Percentiles rank a stretch among this genome's conserved stretches.
phyloP scores from a whole-genome alignment of 2,797 vertebrate genomes.

The Alca torda region DNA sequence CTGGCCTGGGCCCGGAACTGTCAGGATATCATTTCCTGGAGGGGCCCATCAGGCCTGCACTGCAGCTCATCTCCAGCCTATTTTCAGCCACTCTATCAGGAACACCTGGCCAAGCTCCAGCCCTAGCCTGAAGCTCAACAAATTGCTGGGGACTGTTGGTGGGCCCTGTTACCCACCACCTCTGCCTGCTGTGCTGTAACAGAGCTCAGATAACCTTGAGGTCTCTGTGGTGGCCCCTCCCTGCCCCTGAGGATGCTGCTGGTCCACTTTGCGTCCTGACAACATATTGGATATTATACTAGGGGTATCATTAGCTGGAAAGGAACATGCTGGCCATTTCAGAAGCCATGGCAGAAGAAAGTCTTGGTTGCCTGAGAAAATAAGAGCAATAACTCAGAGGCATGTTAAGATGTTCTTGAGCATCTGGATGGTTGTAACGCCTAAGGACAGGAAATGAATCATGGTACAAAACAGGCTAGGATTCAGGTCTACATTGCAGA shows the following conservation, averaged over 20 bases:
- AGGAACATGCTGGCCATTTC: background rate
- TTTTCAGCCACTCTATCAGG: background rate
- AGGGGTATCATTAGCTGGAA: background rate
- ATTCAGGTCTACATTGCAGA: background rate
- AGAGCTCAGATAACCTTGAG: background rate
- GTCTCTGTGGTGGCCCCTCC: fast-evolving
- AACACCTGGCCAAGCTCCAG: background rate
- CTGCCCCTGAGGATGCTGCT: background rate
- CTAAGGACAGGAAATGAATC: background rate
- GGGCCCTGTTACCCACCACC: background rate
- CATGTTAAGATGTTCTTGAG: background rate
- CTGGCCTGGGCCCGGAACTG: background rate
- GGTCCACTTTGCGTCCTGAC: background rate
- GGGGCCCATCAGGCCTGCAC: background rate
- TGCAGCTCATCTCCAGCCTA: background rate
- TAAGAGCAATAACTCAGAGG: background rate
- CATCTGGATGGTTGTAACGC: background rate
- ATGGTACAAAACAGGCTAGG: background rate
- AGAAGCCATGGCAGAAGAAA: background rate
- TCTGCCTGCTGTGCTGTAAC: background rate
- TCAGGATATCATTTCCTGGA: background rate
- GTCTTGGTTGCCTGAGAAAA: background rate
- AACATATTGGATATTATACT: background rate
- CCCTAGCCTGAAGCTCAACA: background rate
- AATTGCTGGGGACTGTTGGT: background rate